A percentile compares a stretch with the other conserved stretches of the same genome.
These are phyloP conservation scores for Pseudomyrmex flavicornis DNA, from an alignment of 1,140 invertebrate genomes.

Conservation along the genomic window DNA sequence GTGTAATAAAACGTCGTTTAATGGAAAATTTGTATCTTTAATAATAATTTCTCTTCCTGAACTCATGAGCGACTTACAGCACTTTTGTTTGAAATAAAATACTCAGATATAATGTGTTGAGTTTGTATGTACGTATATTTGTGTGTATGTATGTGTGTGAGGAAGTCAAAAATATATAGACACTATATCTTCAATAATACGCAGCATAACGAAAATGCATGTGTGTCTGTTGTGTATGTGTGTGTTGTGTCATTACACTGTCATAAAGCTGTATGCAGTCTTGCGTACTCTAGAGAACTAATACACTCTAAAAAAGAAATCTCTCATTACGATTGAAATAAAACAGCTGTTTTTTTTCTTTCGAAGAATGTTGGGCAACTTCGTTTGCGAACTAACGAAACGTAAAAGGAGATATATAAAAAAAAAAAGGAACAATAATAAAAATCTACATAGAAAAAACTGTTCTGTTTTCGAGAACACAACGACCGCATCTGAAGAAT, in stretches of 20 bases:
- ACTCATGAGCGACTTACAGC: conserved; percentile 80
- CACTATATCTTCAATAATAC: conserved; percentile 72
- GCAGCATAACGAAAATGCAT: conserved; percentile 74
- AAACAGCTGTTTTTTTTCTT: conserved; percentile 30
- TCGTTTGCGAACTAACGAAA: neutral
- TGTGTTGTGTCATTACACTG: conserved; percentile 67
- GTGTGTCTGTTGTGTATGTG: neutral
- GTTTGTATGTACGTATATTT: no score
- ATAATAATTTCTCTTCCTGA: conserved; percentile 81
- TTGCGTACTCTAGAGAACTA: conserved; percentile 72
- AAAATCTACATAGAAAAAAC: neutral
- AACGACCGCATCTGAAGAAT: conserved; percentile 72
- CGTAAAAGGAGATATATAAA: conserved; percentile 16
- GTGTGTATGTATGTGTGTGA: conserved; percentile 57
- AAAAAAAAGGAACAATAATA: conserved; percentile 39
- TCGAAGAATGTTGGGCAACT: neutral
- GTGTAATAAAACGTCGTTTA: conserved; percentile 64
- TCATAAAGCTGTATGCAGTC: conserved; percentile 80
- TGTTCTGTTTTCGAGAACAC: conserved; percentile 57
- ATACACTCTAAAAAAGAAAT: conserved; percentile 27
- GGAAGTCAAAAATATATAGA: conserved; percentile 74
- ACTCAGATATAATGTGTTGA: conserved; percentile 47
- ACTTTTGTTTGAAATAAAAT: conserved; percentile 77
- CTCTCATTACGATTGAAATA: conserved; percentile 13
- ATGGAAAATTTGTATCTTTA: conserved; percentile 83